Evolutionary conservation across 2,113 vertebrate genomes (phyloP), one percentile per base, ranked within the genome.

Genomic region (Melanostigma gelatinosum): DNA sequence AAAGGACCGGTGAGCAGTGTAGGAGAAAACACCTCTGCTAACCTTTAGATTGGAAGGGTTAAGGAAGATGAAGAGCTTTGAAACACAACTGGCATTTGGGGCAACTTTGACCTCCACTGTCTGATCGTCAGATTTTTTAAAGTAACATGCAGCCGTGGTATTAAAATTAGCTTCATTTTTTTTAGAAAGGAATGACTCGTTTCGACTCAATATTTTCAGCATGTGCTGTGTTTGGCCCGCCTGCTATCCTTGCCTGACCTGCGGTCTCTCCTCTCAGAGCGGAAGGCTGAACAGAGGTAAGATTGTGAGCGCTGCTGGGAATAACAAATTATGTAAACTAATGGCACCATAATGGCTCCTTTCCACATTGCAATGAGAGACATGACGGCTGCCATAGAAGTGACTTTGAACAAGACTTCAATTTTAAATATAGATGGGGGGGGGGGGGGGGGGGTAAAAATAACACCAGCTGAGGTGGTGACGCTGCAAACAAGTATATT

Each of bases 241-340:
- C 38, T 34, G 36, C 32, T 80, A 34, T 80, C 83, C 83, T 68
- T 6, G 61, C 8, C 16, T 86, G 72, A 87, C 72, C 82, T 10
- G 29, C 73, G 6, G 11, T 12, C 13, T 55, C 61, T 76, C 68
- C n/a, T 68, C 61, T 62, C 13, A 58, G 42, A 72, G 68, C 3
- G 70, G 77, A 85, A 89, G 62, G 77, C 63, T 52, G 44, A 63
- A 79, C 81, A 77, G 27, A 20, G 57, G 63, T 60, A 2, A 50
- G 86, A 80, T 72, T 87, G 68, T 61, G 36, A 67, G 75, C 71
- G 73, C 61, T 86, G 71, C 78, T 79, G 78, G 83, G 83, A 89
- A 87, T 77, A 87, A 90, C 77, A 84, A 77, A 88, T 88, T 77
- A 84, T 8, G 48, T 80, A 80, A 89, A 90, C 71, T 83, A 89